Evolutionary conservation across 2,797 vertebrate genomes (phyloP).

Genomic region (Spinus olivaceus): DNA sequence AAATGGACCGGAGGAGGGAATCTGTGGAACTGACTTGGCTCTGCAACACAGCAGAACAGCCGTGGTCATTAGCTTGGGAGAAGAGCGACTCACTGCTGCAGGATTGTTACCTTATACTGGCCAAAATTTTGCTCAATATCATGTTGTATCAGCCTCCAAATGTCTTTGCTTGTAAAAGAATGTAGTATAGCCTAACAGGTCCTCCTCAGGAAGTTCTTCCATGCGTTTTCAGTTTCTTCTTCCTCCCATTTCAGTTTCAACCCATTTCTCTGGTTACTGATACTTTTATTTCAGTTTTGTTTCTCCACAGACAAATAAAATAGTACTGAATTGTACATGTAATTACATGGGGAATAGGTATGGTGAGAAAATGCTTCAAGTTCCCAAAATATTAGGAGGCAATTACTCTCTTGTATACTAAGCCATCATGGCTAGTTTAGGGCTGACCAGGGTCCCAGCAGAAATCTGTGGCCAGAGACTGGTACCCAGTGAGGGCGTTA

Average conservation of each 20-base stretch:
- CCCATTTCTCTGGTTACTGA: neutral
- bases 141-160: neutral
- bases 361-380: neutral
- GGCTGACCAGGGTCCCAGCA: neutral
- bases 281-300: neutral
- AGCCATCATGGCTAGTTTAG: fast-evolving
- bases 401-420: neutral
- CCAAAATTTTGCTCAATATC: neutral
- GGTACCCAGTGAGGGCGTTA: neutral
- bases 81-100: neutral
- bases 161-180: neutral
- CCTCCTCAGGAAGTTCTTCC: neutral
- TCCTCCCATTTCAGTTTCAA: neutral
- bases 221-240: neutral
- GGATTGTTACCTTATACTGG: neutral
- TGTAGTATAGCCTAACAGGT: neutral
- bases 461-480: neutral
- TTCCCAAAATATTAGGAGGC: neutral
- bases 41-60: neutral
- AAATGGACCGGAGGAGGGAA: neutral
- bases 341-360: neutral
- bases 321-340: neutral
- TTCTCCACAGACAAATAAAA: neutral
- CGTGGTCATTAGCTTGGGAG: neutral
- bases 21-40: neutral